Base-by-base conservation (phyloP, 1,140 invertebrate species). In the Anastatus disparis region DNA sequence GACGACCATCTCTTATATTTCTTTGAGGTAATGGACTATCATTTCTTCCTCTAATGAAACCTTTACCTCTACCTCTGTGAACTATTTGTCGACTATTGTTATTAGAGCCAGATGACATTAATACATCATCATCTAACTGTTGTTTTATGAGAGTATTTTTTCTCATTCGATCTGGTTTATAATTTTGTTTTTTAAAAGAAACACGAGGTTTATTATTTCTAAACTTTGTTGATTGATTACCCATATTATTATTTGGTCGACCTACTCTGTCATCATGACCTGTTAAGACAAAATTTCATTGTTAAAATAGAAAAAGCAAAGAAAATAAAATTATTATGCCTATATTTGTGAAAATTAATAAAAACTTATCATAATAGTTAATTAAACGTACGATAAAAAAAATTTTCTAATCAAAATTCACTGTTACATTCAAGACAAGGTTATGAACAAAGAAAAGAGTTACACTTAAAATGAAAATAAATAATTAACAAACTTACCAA, bases 61-160 rank as follows among this genome's bases (percentile, higher is more conserved):
- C 58, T 38, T 74, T 72, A n/a, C 72, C 66, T 53, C 74, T 62
- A 8, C 71, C 70, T 7, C 70, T 71, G n/a, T 76, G 53, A 8
- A 76, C 15, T 1, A 79, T 64, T 24, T 77, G 76, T 17, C 79
- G 70, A 2, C 55, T 68, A 64, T 80, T 80, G 15, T 78, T 79
- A 38, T 74, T 74, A 13, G 68, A 27, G 26, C 52, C 62, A 8
- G 71, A 40, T 3, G 70, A 62, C 82, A 82, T 83, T 6, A 73
- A 59, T 44, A 80, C 69, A 55, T 84, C 82, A 27, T 81, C 79
- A 22, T 82, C 79, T 3, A 81, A 56, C n/a, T n/a, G n/a, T 63
- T 72, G 55, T 67, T 74, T 73, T 31, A 67, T 13, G 10, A 58
- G 31, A 55, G 50, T 27, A 74, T 67, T 46, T 55, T 46, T 70